Conservation (phyloP, 2,888 invertebrate genomes). For the Alcis repandata region DNA sequence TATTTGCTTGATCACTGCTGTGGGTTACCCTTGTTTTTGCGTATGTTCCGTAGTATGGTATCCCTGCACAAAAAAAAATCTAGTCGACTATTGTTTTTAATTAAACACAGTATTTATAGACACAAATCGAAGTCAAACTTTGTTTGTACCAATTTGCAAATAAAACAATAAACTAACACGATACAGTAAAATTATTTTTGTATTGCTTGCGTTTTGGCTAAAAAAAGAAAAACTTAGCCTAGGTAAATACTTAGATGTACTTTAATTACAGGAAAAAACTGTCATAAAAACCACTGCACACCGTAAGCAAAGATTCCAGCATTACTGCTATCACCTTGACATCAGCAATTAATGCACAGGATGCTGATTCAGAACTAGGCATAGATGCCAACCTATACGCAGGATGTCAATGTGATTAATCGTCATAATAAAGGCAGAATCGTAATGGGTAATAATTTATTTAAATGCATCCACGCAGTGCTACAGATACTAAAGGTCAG, state of each 20-base stretch:
- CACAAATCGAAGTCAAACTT: too few relatives aligned
- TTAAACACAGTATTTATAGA: too few relatives aligned
- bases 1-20: too few relatives aligned
- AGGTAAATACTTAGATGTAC: background rate
- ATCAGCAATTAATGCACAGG: conserved; percentile 22
- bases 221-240: too few relatives aligned
- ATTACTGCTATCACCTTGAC: conserved; percentile 16
- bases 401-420: conserved; percentile 37
- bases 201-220: too few relatives aligned
- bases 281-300: background rate
- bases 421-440: conserved; percentile 24
- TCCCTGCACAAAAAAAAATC: too few relatives aligned
- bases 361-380: conserved; percentile 30
- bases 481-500: conserved; percentile 30
- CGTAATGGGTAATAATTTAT: conserved; percentile 26
- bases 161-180: too few relatives aligned
- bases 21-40: too few relatives aligned
- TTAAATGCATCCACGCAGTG: conserved; percentile 28
- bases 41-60: too few relatives aligned
- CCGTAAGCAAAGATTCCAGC: background rate
- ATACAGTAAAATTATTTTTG: too few relatives aligned
- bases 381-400: conserved; percentile 19
- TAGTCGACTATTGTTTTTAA: too few relatives aligned
- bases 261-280: background rate
- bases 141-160: too few relatives aligned